Evolutionary conservation across 2,113 vertebrate genomes (phyloP), one percentile per base, ranked within the genome.

Genomic region (Hypanus sabinus): DNA sequence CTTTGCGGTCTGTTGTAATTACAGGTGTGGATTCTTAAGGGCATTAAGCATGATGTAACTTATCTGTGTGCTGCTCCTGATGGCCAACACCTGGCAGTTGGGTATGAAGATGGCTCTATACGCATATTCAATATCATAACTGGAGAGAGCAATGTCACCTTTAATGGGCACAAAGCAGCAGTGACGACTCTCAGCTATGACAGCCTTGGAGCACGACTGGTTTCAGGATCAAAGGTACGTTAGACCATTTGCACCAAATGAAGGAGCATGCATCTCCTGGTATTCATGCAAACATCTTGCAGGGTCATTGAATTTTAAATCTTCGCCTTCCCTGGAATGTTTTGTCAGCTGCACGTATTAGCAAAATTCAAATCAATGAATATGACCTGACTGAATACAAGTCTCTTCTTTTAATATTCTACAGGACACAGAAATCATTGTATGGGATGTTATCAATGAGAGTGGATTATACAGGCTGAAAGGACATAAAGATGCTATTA

Each of bases 371-470:
- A 65, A 33, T 94, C 46, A 4, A 36, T 27, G 22, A 77, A 57
- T n/a, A 18, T 57, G 93, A 75, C 16, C 65, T 55, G 12, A 46
- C 65, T 68, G 62, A 77, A 80, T 24, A n/a, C 27, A 38, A 62
- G 24, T 81, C 75, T 94, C 30, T 68, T 94, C 0, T 0, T 27
- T 94, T 70, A 94, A 30, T 94, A 36, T 90, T n/a, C 95, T 95
- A 3, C 95, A 99, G 99, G 99, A 99, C 96, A 99, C 98, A 10
- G 98, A 99, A 95, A 96, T 99, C 94, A 99, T 99, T 0, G 96
- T 99, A 94, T 99, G 99, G 99, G 99, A 99, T 96, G 96, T 99
- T 94, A 98, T 99, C 95, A 99, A 98, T 30, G 99, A 99, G 96
- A 98, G 97, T 0, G 99, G 99, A 30, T 96, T 99, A 65, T 99